Conservation (phyloP, 2,888 invertebrate species). For the Agrochola circellaris region DNA sequence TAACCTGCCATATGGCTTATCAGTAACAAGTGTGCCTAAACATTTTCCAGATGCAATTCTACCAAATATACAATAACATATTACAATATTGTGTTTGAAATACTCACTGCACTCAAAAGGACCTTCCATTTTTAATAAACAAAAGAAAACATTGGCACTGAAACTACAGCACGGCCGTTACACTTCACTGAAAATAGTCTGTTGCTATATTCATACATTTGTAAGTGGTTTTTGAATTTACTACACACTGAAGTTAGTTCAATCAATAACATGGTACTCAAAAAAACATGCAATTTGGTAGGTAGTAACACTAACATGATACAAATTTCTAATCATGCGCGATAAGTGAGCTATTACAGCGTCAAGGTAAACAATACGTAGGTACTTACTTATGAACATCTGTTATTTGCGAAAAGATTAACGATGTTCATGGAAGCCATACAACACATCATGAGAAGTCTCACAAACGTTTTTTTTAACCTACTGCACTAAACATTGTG, state of each 20-base stretch:
- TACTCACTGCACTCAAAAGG: slow-evolving; percentile 84
- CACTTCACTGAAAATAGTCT: slow-evolving; percentile 84
- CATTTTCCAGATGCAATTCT: slow-evolving; percentile 16
- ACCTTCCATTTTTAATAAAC: slow-evolving; percentile 75
- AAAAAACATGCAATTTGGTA: slow-evolving; percentile 65
- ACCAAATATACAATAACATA: neutral
- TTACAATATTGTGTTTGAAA: slow-evolving; percentile 16
- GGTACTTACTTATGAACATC: slow-evolving; percentile 66
- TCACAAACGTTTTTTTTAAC: slow-evolving; percentile 69
- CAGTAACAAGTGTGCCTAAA: slow-evolving; percentile 25
- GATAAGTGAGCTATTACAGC: slow-evolving; percentile 54
- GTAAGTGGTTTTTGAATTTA: slow-evolving; percentile 69
- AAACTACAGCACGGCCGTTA: slow-evolving; percentile 74
- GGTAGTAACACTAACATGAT: slow-evolving; percentile 59
- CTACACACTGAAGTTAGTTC: slow-evolving; percentile 80
- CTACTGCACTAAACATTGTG: slow-evolving; percentile 36
- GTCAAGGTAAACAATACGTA: slow-evolving; percentile 75
- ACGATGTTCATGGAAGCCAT: slow-evolving; percentile 73
- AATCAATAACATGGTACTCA: slow-evolving; percentile 67
- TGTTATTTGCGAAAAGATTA: slow-evolving; percentile 57
- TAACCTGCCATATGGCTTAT: slow-evolving; percentile 70
- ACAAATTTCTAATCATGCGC: slow-evolving; percentile 66
- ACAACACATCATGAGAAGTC: slow-evolving; percentile 72
- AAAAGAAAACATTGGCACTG: slow-evolving; percentile 67
- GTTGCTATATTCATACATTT: slow-evolving; percentile 83